Evolutionary conservation across 2,113 vertebrate genomes (phyloP).

Genomic region (Psittacara wagleri): DNA sequence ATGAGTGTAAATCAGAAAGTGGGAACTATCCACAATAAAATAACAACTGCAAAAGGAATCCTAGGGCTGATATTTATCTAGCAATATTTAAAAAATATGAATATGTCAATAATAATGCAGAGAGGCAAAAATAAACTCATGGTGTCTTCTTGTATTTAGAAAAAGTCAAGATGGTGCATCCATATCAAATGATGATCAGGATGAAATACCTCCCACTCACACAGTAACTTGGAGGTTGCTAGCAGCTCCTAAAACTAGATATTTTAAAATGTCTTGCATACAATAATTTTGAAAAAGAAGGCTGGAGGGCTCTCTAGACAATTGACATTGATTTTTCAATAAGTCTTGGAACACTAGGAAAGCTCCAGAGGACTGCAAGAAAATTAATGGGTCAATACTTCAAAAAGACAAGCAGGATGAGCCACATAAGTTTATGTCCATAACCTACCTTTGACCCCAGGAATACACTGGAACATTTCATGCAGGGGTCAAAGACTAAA

Average conservation of each 20-base stretch:
- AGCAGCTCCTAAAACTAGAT: not conserved
- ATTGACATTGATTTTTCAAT: conserved; percentile 45
- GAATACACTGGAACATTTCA: not conserved
- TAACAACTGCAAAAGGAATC: not conserved
- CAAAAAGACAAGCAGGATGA: conserved; percentile 1
- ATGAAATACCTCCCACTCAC: not conserved
- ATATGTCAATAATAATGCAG: not conserved
- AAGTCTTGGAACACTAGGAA: conserved; percentile 6
- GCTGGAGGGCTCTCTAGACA: conserved; percentile 1
- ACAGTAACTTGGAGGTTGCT: not conserved
- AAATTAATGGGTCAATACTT: conserved; percentile 11
- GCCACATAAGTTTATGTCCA: not conserved
- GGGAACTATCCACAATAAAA: not conserved
- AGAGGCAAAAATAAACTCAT: not conserved
- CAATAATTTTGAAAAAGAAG: not conserved
- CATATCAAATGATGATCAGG: not conserved
- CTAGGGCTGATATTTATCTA: not conserved
- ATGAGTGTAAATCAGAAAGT: not conserved
- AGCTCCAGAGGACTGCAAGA: not conserved
- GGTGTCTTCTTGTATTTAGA: not conserved
- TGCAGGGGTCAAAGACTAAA: not conserved
- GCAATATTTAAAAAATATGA: not conserved
- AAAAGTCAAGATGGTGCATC: not conserved
- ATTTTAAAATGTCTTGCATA: conserved; percentile 26
- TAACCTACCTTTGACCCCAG: not conserved